Evolutionary conservation across 2,888 invertebrate species (phyloP), one percentile per base, ranked within the genome.

Genomic region (Oasisia sp.): DNA sequence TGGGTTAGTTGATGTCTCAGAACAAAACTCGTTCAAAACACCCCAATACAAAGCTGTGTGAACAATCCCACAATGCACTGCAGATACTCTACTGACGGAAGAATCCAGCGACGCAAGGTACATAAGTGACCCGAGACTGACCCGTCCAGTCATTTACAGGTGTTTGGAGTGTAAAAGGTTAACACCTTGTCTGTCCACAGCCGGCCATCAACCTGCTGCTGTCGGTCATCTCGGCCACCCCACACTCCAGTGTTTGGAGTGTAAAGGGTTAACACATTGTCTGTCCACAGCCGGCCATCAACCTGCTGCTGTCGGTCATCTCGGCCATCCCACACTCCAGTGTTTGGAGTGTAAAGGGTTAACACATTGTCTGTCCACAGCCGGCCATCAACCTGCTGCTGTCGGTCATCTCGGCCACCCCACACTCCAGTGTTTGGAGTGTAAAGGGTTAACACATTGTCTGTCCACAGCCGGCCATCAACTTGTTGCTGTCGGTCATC

Each of bases 151-250:
- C 38, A 4, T 38, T 38, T 38, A 38, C 38, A 38, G 38, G 38
- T 38, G 38, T 38, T 38, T 38, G 38, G 38, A 38, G 38, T 38
- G 38, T 91, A n/a, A 32, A 32, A 14, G n/a, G 38, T 38, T 38
- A 38, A 38, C 38, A 38, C 38, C 1, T 38, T 4, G 38, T 38
- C 38, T 38, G 38, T 38, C 32, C 90, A 32, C 95, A 97, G 97
- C 97, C 98, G 0, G 98, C 99, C 0, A 98, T 99, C 89, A 99
- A 99, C 93, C 97, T 98, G 93, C 96, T 99, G 27, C 97, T 99
- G 0, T 98, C 98, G 95, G 98, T 98, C 96, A 97, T 98, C 74
- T 32, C 97, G 95, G 91, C 92, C 32, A 94, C 95, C 94, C 96
- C 95, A 32, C 93, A 90, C 44, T 93, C 94, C 27, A 50, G 91